Conservation (phyloP, 2,113 vertebrate species). For the Mandrillus leucophaeus region DNA sequence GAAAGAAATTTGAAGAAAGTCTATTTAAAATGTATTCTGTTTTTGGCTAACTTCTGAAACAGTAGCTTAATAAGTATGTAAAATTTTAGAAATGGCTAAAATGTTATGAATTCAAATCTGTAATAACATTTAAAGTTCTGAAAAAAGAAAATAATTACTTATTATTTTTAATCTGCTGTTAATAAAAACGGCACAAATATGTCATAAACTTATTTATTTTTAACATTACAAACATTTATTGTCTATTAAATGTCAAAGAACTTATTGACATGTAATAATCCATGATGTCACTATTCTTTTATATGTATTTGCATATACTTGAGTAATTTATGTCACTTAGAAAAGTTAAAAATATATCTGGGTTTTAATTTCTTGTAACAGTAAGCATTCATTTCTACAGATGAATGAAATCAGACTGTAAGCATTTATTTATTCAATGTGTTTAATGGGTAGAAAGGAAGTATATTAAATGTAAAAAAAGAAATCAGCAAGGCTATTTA, state of each 20-base stretch:
- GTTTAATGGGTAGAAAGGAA: background rate
- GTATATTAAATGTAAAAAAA: background rate
- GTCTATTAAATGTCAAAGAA: background rate
- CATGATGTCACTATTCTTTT: background rate
- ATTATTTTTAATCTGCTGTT: background rate
- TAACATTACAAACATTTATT: background rate
- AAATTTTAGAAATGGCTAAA: slow-evolving; percentile 4
- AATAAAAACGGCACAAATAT: background rate
- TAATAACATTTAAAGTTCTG: background rate
- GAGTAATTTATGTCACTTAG: background rate
- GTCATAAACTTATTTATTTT: background rate
- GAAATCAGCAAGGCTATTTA: background rate
- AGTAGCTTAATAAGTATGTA: background rate
- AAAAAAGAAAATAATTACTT: background rate
- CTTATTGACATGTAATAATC: background rate
- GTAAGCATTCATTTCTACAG: background rate
- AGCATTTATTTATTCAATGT: background rate
- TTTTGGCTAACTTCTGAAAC: background rate
- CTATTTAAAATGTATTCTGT: background rate
- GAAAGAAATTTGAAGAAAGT: background rate
- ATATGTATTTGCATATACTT: background rate
- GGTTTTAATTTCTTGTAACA: background rate
- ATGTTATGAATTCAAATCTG: background rate
- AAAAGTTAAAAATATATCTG: background rate
- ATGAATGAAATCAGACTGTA: background rate